Percentiles rank a stretch among this genome's conserved stretches.
These are phyloP conservation scores for Macropus fuliginosus DNA, from an alignment of 2,797 vertebrate genomes.

Conservation along the genomic window DNA sequence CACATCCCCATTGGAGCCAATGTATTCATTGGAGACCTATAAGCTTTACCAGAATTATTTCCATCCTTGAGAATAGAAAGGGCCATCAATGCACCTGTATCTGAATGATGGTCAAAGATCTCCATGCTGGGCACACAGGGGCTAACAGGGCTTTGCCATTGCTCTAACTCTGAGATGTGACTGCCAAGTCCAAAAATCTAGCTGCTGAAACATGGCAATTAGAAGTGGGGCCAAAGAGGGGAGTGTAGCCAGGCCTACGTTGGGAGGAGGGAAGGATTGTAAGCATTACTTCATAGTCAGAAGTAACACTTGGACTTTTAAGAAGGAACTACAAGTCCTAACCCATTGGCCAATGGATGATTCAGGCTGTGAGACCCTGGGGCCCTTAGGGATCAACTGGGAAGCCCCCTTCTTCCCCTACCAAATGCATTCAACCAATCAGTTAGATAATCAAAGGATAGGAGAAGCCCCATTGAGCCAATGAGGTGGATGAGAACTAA, in stretches of 20 bases:
- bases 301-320: background rate
- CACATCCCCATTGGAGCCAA: background rate
- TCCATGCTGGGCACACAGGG: background rate
- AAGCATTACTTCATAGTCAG: background rate
- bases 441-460: background rate
- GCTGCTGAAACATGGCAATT: background rate
- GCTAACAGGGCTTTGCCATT: background rate
- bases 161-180: background rate
- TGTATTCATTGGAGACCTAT: background rate
- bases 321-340: background rate
- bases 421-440: background rate
- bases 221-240: background rate
- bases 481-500: background rate
- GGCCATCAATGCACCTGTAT: background rate
- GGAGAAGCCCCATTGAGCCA: background rate
- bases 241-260: background rate
- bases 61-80: background rate
- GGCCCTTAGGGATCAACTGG: background rate
- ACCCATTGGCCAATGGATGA: background rate
- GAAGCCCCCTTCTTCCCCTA: background rate
- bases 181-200: background rate
- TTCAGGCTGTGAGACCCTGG: background rate
- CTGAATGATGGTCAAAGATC: background rate
- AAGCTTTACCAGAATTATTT: background rate
- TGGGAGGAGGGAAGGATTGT: background rate